Conservation (phyloP, 92 coral and sea anemone genomes). For the Palythoa grandiflora region DNA sequence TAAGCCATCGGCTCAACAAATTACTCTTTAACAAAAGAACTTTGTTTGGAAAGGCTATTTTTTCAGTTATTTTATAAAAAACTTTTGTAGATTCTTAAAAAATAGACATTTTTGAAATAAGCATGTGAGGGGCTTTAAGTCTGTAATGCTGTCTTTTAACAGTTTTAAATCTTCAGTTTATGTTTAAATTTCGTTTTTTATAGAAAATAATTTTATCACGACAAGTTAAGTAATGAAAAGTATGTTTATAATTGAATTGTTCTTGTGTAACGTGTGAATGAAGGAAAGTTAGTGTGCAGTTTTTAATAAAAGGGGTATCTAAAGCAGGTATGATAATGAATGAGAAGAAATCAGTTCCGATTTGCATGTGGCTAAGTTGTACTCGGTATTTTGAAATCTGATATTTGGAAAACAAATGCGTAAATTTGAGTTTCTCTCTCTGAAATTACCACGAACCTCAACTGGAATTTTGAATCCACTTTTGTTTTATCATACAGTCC, state of each 20-base stretch:
- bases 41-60: not conserved
- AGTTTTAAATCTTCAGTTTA: not conserved
- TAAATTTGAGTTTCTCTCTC: not conserved
- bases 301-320: too few relatives aligned
- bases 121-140: not conserved
- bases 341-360: too few relatives aligned
- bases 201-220: too few relatives aligned
- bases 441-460: not conserved
- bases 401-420: too few relatives aligned
- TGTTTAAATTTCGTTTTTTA: not conserved
- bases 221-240: too few relatives aligned
- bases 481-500: slow-evolving; percentile 68
- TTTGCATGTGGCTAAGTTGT: too few relatives aligned
- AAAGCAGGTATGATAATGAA: too few relatives aligned
- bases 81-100: not conserved
- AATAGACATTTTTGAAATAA: not conserved
- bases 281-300: too few relatives aligned
- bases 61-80: not conserved
- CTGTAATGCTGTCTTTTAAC: not conserved
- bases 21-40: not conserved
- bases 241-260: too few relatives aligned
- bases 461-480: not conserved
- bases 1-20: slow-evolving; percentile 39
- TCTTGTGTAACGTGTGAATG: too few relatives aligned
- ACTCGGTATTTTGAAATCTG: too few relatives aligned